Base-by-base conservation (phyloP, 2,113 vertebrate species). In the Shinisaurus crocodilurus region DNA sequence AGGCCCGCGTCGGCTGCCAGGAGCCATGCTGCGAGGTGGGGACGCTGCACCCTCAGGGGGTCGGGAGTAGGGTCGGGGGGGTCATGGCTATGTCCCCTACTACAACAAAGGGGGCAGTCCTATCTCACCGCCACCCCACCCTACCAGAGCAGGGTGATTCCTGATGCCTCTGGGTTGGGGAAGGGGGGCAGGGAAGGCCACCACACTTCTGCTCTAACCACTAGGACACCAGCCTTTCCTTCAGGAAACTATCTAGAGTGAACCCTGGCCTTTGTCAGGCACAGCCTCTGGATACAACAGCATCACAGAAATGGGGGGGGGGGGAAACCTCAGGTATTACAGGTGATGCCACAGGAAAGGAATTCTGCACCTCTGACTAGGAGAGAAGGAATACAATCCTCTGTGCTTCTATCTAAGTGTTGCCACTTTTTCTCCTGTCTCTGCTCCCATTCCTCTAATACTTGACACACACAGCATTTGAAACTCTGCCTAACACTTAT, bases 11-110 rank as follows among this genome's bases (percentile, higher is more conserved):
- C 63, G 48, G 89, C 89, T 86, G 63, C 83, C 34, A 86, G 89
- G 75, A 90, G 83, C 76, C 90, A 80, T 37, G 90, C 90, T 91
- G 90, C 18, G 75, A 88, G 23, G 79, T 65, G n/a, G 79, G 88
- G 87, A 69, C 84, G 70, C 84, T 72, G 84, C 63, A 37, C 74
- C 91, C 88, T 86, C 69, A 82, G 91, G 82, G 83, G 63, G 9
- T n/a, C 72, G 6, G 82, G 57, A 70, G 83, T 79, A 43, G 90
- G 79, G 82, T 29, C 8, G n/a, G 89, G 45, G 76, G 57, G 54
- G 85, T 86, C 87, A 85, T 2, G 6, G 40, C 48, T 45, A 84
- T 3, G 10, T 60, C 60, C 70, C 72, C 72, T 77, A 74, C 45
- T 27, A 6, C 20, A 86, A 90, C 83, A 86, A 90, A 80, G 75